A percentile compares a stretch with the other conserved stretches of the same genome.
Conservation (phyloP, 2,113 vertebrate species). For the Ondatra zibethicus region DNA sequence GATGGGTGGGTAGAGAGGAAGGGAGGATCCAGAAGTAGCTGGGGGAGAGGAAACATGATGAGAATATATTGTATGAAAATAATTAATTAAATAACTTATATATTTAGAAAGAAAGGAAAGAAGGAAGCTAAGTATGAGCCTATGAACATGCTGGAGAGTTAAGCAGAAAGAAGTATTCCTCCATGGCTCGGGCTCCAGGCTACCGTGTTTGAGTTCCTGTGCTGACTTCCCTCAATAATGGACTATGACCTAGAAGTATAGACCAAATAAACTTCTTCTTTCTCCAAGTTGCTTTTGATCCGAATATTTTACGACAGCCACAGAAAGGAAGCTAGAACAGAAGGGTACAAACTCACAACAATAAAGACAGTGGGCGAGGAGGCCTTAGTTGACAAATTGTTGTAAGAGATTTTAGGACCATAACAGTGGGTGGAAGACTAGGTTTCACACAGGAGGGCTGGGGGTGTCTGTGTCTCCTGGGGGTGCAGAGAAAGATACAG, state of each 20-base stretch:
- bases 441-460: background rate
- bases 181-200: background rate
- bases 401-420: background rate
- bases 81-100: background rate
- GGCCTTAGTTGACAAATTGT: background rate
- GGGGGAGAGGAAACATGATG: background rate
- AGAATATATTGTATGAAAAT: background rate
- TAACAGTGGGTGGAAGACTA: background rate
- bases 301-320: background rate
- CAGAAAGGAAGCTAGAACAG: background rate
- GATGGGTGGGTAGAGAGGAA: background rate
- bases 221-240: background rate
- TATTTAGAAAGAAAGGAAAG: background rate
- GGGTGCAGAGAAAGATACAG: background rate
- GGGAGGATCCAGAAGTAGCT: background rate
- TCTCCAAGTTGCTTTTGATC: background rate
- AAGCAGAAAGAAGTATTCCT: background rate
- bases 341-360: background rate
- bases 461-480: background rate
- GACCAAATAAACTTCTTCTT: background rate
- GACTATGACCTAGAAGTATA: background rate
- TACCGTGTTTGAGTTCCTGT: background rate
- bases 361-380: background rate
- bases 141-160: background rate
- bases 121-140: background rate